Percentiles rank a stretch among this genome's conserved stretches.
Evolutionary conservation across 2,113 vertebrate species (phyloP).

Genomic region (Gymnobelideus leadbeateri): DNA sequence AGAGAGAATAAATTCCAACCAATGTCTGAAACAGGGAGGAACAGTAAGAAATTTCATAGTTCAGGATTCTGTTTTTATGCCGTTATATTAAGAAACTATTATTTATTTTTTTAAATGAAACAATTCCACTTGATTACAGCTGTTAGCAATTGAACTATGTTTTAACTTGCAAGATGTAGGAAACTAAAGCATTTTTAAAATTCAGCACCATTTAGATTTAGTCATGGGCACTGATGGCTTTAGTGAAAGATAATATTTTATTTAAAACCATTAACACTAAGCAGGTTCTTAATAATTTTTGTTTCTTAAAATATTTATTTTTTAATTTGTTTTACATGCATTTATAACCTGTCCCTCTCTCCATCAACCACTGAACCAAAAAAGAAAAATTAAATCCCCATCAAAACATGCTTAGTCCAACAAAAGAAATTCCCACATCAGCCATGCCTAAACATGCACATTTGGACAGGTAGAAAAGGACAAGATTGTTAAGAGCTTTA

Average conservation of each 20-base stretch:
- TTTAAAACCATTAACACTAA: not conserved
- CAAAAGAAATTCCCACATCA: not conserved
- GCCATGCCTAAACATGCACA: not conserved
- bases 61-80: not conserved
- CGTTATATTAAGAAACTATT: conserved; percentile 22
- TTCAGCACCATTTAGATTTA: not conserved
- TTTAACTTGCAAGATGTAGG: not conserved
- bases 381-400: not conserved
- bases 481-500: not conserved
- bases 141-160: not conserved
- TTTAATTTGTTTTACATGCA: not conserved
- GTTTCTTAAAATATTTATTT: not conserved
- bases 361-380: not conserved
- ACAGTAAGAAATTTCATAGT: not conserved
- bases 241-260: conserved; percentile 5
- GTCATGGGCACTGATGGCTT: conserved; percentile 10
- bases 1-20: not conserved
- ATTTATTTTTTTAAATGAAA: conserved; percentile 26
- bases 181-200: not conserved
- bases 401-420: not conserved
- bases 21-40: not conserved
- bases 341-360: not conserved
- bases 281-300: not conserved
- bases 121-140: not conserved
- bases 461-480: not conserved